A percentile compares a stretch with the other conserved stretches of the same genome.
These are phyloP conservation scores for Pollachius pollachius DNA, from an alignment of 2,113 vertebrate species.

Conservation along the genomic window DNA sequence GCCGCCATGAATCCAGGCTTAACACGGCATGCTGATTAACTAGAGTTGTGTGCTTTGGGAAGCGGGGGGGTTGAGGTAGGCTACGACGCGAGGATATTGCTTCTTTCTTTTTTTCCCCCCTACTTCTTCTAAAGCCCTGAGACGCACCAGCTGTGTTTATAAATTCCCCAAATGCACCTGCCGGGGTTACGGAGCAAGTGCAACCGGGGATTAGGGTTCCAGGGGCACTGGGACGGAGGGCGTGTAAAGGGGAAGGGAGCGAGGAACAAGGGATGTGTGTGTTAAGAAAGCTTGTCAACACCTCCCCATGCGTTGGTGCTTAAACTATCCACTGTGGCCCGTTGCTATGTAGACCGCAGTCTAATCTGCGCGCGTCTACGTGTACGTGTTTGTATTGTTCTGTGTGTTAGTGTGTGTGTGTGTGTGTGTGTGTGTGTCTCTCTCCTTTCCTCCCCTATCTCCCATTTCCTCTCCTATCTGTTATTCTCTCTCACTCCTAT, in stretches of 20 bases:
- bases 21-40: neutral
- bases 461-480: too few relatives aligned
- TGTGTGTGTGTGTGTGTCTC: too few relatives aligned
- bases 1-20: too few relatives aligned
- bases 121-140: conserved; percentile 30
- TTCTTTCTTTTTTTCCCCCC: too few relatives aligned
- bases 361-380: conserved; percentile 33
- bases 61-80: conserved; percentile 44
- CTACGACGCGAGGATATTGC: conserved; percentile 3
- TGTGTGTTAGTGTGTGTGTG: neutral
- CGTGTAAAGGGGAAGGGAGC: conserved; percentile 25
- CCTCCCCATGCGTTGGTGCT: conserved; percentile 43
- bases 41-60: conserved; percentile 13
- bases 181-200: conserved; percentile 68
- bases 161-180: conserved; percentile 68
- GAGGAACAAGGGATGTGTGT: conserved; percentile 52
- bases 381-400: neutral
- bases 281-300: conserved; percentile 65
- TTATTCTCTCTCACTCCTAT: too few relatives aligned
- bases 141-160: conserved; percentile 77
- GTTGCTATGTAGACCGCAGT: conserved; percentile 38
- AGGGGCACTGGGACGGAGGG: conserved; percentile 44
- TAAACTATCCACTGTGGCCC: conserved; percentile 44
- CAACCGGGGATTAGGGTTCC: conserved; percentile 65
- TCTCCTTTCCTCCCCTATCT: too few relatives aligned